These are phyloP conservation scores for Physella acuta DNA, from an alignment of 1,140 invertebrate species.

Conservation along the genomic window DNA sequence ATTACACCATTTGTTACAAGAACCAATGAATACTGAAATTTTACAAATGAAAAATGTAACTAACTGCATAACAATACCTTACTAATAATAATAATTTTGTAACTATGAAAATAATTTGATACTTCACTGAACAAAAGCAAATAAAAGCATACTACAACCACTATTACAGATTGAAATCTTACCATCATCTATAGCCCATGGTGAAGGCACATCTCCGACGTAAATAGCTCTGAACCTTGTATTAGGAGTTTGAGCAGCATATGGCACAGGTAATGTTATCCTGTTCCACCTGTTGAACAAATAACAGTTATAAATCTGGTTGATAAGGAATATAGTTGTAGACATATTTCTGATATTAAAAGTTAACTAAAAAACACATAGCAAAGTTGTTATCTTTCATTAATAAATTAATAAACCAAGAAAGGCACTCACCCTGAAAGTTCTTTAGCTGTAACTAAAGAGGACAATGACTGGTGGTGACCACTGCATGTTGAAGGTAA, in stretches of 20 bases:
- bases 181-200: slow-evolving; percentile 62
- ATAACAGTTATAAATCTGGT: no score
- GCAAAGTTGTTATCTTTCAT: background rate
- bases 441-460: slow-evolving; percentile 31
- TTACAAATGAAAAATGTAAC: no score
- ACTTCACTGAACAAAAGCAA: no score
- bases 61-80: no score
- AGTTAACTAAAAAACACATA: no score
- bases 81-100: no score
- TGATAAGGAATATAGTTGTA: background rate
- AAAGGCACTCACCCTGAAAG: slow-evolving; percentile 36
- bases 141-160: no score
- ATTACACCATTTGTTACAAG: slow-evolving; percentile 57
- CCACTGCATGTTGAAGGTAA: slow-evolving; percentile 51
- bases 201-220: slow-evolving; percentile 29
- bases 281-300: slow-evolving; percentile 53
- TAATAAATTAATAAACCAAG: background rate
- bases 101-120: no score
- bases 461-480: slow-evolving; percentile 37
- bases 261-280: slow-evolving; percentile 58
- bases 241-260: slow-evolving; percentile 53
- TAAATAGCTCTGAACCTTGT: slow-evolving; percentile 57
- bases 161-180: no score
- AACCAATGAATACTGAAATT: slow-evolving; percentile 57
- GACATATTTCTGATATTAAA: background rate